Evolutionary conservation across 2,888 invertebrate species (phyloP).

Genomic region (Andrena chrysosceles): DNA sequence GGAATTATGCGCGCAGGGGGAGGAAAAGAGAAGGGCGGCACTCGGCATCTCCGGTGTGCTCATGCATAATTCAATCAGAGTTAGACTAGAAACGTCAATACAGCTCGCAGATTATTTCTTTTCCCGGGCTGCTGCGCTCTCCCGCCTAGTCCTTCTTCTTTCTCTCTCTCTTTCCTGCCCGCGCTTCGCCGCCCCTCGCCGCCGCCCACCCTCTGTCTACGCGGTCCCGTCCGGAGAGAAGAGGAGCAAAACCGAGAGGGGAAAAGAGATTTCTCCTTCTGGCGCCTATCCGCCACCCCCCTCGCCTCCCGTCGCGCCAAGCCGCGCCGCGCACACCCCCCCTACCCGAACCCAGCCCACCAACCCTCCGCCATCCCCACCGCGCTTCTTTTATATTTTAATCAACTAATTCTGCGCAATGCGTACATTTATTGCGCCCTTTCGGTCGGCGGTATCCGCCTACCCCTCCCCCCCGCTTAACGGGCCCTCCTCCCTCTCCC

Average conservation of each 20-base stretch:
- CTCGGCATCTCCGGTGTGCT: conserved; percentile 83
- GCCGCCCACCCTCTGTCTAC: conserved; percentile 14
- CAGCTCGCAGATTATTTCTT: conserved; percentile 85
- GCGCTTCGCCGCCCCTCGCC: conserved; percentile 51
- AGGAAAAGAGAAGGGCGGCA: conserved; percentile 69
- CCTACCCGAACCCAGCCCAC: conserved; percentile 52
- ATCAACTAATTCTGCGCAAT: conserved; percentile 85
- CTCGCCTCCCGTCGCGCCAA: conserved; percentile 48
- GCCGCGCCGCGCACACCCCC: conserved; percentile 35
- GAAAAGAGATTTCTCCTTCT: conserved; percentile 76
- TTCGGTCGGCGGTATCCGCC: conserved; percentile 72
- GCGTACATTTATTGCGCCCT: conserved; percentile 83
- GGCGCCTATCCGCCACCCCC: conserved; percentile 73
- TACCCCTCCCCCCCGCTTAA: conserved; percentile 64
- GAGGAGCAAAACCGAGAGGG: conserved; percentile 67
- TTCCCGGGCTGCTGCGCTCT: conserved; percentile 82
- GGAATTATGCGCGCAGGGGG: conserved; percentile 55
- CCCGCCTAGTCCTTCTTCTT: conserved; percentile 71
- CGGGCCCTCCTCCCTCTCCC: conserved; percentile 48
- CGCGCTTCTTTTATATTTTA: conserved; percentile 84
- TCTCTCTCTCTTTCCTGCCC: conserved; percentile 64
- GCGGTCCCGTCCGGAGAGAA: conserved; percentile 46
- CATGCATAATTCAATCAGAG: conserved; percentile 85
- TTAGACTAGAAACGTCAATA: conserved; percentile 85
- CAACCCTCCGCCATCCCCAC: conserved; percentile 71